Evolutionary conservation across 23 tunicate genomes (phyloP), one percentile per base, ranked within the genome.

Genomic region (Styela clava): DNA sequence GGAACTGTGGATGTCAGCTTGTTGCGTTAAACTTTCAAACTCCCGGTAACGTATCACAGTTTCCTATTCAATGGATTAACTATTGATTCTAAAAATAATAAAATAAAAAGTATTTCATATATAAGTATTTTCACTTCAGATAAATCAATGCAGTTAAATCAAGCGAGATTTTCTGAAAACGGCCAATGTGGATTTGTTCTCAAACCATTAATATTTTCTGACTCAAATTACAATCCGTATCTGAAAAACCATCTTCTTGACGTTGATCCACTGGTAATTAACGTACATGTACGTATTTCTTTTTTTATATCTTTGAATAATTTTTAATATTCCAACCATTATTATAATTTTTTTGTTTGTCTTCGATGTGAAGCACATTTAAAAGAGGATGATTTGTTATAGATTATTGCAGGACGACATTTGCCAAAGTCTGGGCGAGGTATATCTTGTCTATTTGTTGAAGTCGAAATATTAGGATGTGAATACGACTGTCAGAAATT

Each of bases 381-480:
- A n/a, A n/a, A n/a, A n/a, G n/a, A n/a, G n/a, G n/a, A n/a, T n/a
- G n/a, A n/a, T n/a, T n/a, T n/a, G n/a, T n/a, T n/a, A 28, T 69
- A 91, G 97, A 68, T 91, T 2, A 44, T 91, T 2, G 97, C 82
- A 2, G 97, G 88, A 25, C 81, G 97, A 16, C 97, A 91, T 73
- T 83, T 91, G 28, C 97, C 97, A 33, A 91, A 87, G 30, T 86
- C 88, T 2, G 90, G 90, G 24, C 63, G 82, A 24, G 97, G 97
- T 0, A 34, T 86, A 7, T 52, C 97, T 52, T 91, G 91, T 65
- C 97, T 91, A 37, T 91, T 91, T 37, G 81, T 91, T 69, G 97
- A 91, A 56, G 90, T 91, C 25, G 97, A 91, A 63, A 79, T 86
- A 19, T 61, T 64, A n/a, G 97, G 97, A 2, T 86, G 97, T 69